Evolutionary conservation across 2,888 invertebrate species (phyloP).

Genomic region (Julus scanicus): DNA sequence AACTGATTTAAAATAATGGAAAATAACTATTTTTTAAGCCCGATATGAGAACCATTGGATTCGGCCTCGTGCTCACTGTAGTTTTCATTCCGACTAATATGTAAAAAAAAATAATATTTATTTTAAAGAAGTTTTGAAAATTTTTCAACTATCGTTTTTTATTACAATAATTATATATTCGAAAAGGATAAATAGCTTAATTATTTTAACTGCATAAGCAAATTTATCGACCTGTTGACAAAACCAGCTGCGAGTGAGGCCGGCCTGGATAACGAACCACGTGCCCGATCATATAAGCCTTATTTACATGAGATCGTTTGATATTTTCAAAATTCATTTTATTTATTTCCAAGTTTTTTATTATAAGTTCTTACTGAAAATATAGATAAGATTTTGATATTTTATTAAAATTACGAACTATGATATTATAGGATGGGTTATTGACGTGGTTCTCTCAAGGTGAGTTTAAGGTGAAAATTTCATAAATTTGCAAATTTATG

Average conservation of each 20-base stretch:
- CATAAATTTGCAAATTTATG: not conserved
- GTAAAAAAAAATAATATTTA: not conserved
- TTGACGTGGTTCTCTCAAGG: not conserved
- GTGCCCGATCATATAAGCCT: not conserved
- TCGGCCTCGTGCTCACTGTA: not conserved
- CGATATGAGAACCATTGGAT: not conserved
- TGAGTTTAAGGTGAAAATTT: conserved; percentile 14
- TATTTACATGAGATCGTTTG: not conserved
- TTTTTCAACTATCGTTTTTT: not conserved
- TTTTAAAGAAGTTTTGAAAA: not conserved
- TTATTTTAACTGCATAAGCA: not conserved
- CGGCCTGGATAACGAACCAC: not conserved
- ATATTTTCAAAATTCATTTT: not conserved
- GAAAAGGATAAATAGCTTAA: not conserved
- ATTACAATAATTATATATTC: not conserved
- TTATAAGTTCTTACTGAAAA: not conserved
- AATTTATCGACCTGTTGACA: not conserved
- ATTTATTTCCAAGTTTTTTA: not conserved
- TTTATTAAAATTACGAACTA: not conserved
- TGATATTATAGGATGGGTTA: not conserved
- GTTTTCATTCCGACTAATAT: not conserved
- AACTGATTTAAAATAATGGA: not conserved
- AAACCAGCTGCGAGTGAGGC: conserved; percentile 14
- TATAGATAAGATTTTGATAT: not conserved
- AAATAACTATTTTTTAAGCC: not conserved